Evolutionary conservation across 2,113 vertebrate species (phyloP), one percentile per base, ranked within the genome.

Genomic region (Vombatus ursinus): DNA sequence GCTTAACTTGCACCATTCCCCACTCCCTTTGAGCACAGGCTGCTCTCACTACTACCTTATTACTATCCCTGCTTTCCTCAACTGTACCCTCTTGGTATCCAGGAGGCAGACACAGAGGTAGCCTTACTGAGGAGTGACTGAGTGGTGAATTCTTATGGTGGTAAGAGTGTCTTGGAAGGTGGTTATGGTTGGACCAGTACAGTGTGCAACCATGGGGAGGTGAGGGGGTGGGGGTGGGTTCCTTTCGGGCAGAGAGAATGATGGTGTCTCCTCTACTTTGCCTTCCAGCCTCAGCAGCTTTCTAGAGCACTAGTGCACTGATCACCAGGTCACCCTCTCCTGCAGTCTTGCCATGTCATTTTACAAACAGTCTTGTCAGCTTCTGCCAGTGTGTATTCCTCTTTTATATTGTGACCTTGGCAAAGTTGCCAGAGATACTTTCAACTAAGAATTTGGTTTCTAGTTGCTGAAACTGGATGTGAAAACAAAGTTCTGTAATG

Each of bases 401-500:
- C 25, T 52, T 90, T 90, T 51, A 94, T 50, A 89, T 51, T 31
- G 54, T 12, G 52, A 92, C 14, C 23, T 94, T 68, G 93, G 47
- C 57, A 92, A 92, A 92, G 52, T 44, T 92, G 50, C 7, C 49
- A 91, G 52, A 94, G 50, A 92, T 52, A 89, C 89, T 93, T 94
- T 89, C 92, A 95, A 47, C 9, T 50, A 91, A 92, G 52, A 26
- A 68, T 95, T 89, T 95, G 10, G 90, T 95, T 23, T 52, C 37
- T 25, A 44, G 8, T 53, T 48, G 28, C 48, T 49, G 68, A 92
- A 92, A 93, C 57, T 77, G n/a, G 16, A 90, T 92, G 24, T 28
- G 48, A 92, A 96, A 95, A 94, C 50, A 95, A 77, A 95, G 9
- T 93, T 53, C 68, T 2, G 99, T 99, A 84, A 44, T 84, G 68